These are phyloP conservation scores for Plodia interpunctella DNA, from an alignment of 1,140 invertebrate species.

Conservation along the genomic window DNA sequence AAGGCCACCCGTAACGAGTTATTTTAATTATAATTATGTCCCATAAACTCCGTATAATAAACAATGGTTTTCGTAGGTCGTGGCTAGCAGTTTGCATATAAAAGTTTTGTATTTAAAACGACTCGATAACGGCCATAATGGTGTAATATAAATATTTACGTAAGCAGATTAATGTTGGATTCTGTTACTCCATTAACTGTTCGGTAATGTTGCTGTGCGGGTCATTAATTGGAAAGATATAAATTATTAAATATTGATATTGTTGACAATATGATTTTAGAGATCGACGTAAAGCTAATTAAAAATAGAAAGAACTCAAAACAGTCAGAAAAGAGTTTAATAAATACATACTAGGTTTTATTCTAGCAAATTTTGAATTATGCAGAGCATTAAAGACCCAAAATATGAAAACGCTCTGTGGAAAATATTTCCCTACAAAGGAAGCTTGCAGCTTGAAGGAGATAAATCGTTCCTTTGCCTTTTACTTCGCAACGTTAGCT, in stretches of 20 bases:
- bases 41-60: not conserved
- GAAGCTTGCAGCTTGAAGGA: not conserved
- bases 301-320: too few species aligned
- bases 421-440: not conserved
- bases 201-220: not conserved
- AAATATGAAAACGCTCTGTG: not conserved
- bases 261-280: too few species aligned
- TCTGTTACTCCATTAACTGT: not conserved
- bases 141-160: not conserved
- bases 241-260: too few species aligned
- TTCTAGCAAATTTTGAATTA: not conserved
- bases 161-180: not conserved
- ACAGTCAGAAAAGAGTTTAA: too few species aligned
- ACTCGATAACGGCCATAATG: not conserved
- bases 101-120: not conserved
- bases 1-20: not conserved
- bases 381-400: not conserved
- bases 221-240: not conserved
- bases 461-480: constrained; percentile 5
- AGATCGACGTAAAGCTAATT: too few species aligned
- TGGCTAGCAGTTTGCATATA: not conserved
- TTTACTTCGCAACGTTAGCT: constrained; percentile 5
- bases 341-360: too few species aligned
- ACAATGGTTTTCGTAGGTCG: not conserved
- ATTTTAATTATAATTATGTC: not conserved